Evolutionary conservation across 1,140 invertebrate species (phyloP), one percentile per base, ranked within the genome.

Genomic region (Augochlora pura): DNA sequence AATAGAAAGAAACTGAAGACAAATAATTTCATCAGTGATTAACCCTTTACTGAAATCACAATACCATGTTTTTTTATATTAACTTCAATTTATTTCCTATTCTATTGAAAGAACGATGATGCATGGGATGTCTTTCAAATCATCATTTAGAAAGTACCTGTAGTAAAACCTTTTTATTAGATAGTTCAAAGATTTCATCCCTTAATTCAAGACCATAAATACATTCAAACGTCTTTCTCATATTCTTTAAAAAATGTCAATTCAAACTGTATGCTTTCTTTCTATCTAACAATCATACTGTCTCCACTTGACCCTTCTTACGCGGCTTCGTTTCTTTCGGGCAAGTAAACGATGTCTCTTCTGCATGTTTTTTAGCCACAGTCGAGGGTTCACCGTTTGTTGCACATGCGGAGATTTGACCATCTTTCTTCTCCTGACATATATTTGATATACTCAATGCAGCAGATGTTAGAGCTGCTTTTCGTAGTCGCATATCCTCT

Each of bases 341-440:
- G 5, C 95, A 95, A 59, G 96, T 96, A 87, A 96, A 96, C 1
- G 96, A 96, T 2, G 96, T 96, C 88, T 96, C 96, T 88, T 96
- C 95, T 0, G 96, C 96, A 65, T 84, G 86, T 77, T 90, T 91
- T 38, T 76, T 86, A 10, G 84, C 79, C 60, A 81, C 68, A 68
- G 82, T 65, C 0, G 74, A 69, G n/a, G 84, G 54, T 68, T 88
- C 86, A 9, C 68, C 68, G 52, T 79, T 88, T 46, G 68, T 64
- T 5, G 86, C 83, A 57, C 93, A 94, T 46, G 87, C 89, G 12
- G 87, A 84, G 39, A 80, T 67, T 59, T 73, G 69, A 66, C 78
- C 75, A 14, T 87, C 83, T 9, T 85, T 86, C 62, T 75, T 88
- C 32, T 88, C 82, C 25, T 60, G 38, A 60, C 64, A 77, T 68